These are phyloP conservation scores for Encarsia formosa DNA, from an alignment of 2,888 invertebrate species.

Conservation along the genomic window DNA sequence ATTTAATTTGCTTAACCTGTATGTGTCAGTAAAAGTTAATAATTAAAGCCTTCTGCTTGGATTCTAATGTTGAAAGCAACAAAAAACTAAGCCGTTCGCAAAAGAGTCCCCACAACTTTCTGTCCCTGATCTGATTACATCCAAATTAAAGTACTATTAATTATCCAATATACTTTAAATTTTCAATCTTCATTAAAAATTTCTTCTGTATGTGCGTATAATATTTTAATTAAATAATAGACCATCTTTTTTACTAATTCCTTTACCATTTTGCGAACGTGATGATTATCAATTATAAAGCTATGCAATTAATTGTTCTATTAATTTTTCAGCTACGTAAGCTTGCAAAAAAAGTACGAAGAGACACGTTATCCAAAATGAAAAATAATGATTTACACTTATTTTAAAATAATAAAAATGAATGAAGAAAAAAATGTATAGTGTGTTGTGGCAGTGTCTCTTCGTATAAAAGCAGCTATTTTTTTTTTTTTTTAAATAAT, in stretches of 20 bases:
- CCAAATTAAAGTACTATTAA: too few relatives aligned
- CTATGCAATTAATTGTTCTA: constrained; percentile 28
- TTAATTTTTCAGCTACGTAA: constrained; percentile 35
- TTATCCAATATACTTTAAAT: too few relatives aligned
- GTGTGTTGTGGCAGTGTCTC: constrained; percentile 17
- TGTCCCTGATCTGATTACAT: too few relatives aligned
- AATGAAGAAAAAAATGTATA: background rate
- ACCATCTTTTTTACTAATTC: constrained; percentile 11
- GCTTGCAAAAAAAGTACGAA: constrained; percentile 29
- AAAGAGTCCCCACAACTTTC: constrained; percentile 6
- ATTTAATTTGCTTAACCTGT: constrained; percentile 31
- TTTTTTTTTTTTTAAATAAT: constrained; percentile 31
- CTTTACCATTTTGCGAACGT: constrained; percentile 28
- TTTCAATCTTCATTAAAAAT: too few relatives aligned
- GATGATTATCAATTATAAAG: constrained; percentile 28
- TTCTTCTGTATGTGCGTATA: constrained; percentile 25
- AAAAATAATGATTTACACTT: background rate
- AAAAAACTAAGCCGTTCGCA: constrained; percentile 17
- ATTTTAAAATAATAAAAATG: background rate
- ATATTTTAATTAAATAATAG: constrained; percentile 15
- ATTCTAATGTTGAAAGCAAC: constrained; percentile 3
- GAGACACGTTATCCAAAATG: constrained; percentile 9
- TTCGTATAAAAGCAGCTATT: constrained; percentile 28
- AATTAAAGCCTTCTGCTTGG: constrained; percentile 13
- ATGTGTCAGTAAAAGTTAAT: constrained; percentile 27